A percentile compares a stretch with the other conserved stretches of the same genome.
Conservation (phyloP, 2,888 invertebrate species). For the Anagyrus pseudococci region DNA sequence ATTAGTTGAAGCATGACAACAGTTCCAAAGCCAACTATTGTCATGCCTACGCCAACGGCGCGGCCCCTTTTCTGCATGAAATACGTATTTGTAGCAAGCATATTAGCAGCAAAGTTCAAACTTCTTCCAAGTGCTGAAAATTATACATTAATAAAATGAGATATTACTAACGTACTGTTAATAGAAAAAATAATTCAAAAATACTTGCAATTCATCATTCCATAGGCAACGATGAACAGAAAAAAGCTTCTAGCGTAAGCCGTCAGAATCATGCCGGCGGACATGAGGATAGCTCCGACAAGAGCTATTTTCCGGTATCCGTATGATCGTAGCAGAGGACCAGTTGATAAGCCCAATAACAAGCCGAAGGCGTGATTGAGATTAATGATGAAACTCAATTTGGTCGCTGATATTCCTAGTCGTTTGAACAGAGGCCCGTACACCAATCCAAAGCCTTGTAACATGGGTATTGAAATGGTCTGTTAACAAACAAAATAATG, state of each 20-base stretch:
- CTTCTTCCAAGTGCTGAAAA: constrained; percentile 70
- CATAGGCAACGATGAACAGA: constrained; percentile 71
- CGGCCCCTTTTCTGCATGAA: constrained; percentile 69
- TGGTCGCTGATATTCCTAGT: constrained; percentile 67
- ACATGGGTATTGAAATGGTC: constrained; percentile 65
- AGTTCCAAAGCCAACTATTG: constrained; percentile 72
- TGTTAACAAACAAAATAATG: constrained; percentile 42
- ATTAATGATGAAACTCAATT: constrained; percentile 71
- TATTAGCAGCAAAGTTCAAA: constrained; percentile 68
- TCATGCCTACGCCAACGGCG: constrained; percentile 71
- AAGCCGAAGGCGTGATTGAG: constrained; percentile 74
- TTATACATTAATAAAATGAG: background rate
- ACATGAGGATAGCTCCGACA: constrained; percentile 65
- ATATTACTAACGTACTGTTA: background rate
- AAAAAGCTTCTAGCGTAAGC: constrained; percentile 66
- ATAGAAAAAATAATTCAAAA: constrained; percentile 1
- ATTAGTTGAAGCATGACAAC: constrained; percentile 71
- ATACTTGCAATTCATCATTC: constrained; percentile 75
- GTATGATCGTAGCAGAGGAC: constrained; percentile 68
- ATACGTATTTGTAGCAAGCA: constrained; percentile 71
- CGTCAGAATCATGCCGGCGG: constrained; percentile 68
- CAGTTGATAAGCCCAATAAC: constrained; percentile 71
- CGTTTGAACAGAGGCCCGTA: constrained; percentile 70
- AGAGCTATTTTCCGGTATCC: constrained; percentile 73
- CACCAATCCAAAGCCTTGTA: constrained; percentile 73